Evolutionary conservation across 1,140 invertebrate species (phyloP), one percentile per base, ranked within the genome.

Genomic region (Amphibalanus amphitrite): DNA sequence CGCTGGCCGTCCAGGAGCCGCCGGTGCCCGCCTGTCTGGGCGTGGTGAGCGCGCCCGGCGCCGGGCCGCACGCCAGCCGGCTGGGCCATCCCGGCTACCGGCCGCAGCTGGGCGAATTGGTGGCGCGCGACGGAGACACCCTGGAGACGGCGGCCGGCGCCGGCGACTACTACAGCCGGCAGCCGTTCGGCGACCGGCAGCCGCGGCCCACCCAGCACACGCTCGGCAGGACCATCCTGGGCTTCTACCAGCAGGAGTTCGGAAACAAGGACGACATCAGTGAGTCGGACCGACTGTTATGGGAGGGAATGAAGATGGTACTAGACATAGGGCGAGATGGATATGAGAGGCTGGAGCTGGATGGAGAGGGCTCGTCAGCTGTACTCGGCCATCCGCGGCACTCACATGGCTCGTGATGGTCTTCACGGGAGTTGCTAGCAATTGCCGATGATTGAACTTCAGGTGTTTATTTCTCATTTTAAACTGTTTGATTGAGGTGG

Each of bases 231-330:
- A 92, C 90, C n/a, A 90, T 92, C 77, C 83, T 92, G 79, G 91
- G 92, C 4, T 95, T 93, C 78, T 96, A 95, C 76, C 91, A 93
- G 81, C 91, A 95, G 83, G 93, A 96, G 81, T 96, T 96, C 80
- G 87, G 89, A 30, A 73, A 68, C 6, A 67, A 28, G n/a, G 65
- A 67, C 65, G 65, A 26, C 17, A 26, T 67, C 65, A 67, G 65
- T 67, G 28, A 26, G 65, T 67, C 3, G 33, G n/a, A n/a, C n/a
- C n/a, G n/a, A n/a, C n/a, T n/a, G n/a, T n/a, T n/a, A n/a, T n/a
- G n/a, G n/a, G n/a, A n/a, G n/a, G n/a, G n/a, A n/a, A n/a, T n/a
- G n/a, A n/a, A n/a, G n/a, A n/a, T n/a, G n/a, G n/a, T n/a, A n/a
- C n/a, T n/a, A n/a, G n/a, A n/a, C n/a, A n/a, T n/a, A n/a, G n/a